Conservation (phyloP, 2,888 invertebrate species). For the Sesia bembeciformis region DNA sequence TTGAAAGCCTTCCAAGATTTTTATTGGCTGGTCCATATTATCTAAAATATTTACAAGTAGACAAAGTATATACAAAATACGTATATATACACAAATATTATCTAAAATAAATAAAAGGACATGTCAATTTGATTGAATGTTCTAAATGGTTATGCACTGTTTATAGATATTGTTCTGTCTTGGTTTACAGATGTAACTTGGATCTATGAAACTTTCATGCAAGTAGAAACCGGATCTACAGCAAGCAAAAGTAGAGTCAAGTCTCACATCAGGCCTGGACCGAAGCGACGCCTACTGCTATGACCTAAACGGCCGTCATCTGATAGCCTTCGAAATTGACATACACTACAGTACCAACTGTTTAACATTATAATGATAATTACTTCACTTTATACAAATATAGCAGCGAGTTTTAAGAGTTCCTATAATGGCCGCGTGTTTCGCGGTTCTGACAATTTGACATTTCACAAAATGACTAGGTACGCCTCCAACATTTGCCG, state of each 20-base stretch:
- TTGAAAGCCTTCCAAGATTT: conserved; percentile 34
- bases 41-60: conserved; percentile 53
- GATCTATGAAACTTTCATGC: neutral
- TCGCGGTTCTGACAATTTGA: conserved; percentile 69
- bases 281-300: too few relatives aligned
- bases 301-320: conserved; percentile 32
- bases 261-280: too few relatives aligned
- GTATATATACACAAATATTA: conserved; percentile 56
- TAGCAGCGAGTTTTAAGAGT: conserved; percentile 86
- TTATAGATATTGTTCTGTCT: conserved; percentile 44
- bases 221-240: neutral
- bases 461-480: conserved; percentile 75
- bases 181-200: conserved; percentile 22
- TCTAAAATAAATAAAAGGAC: conserved; percentile 68
- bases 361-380: conserved; percentile 67
- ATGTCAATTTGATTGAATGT: conserved; percentile 67
- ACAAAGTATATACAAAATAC: conserved; percentile 57
- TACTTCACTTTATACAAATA: conserved; percentile 79
- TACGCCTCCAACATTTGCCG: conserved; percentile 39
- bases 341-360: conserved; percentile 50
- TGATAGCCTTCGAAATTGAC: conserved; percentile 73
- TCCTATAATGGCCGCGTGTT: conserved; percentile 77
- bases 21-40: conserved; percentile 32
- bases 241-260: neutral
- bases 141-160: conserved; percentile 37